Evolutionary conservation across 2,888 invertebrate genomes (phyloP).

Genomic region (Lissocephala sabroskyi): DNA sequence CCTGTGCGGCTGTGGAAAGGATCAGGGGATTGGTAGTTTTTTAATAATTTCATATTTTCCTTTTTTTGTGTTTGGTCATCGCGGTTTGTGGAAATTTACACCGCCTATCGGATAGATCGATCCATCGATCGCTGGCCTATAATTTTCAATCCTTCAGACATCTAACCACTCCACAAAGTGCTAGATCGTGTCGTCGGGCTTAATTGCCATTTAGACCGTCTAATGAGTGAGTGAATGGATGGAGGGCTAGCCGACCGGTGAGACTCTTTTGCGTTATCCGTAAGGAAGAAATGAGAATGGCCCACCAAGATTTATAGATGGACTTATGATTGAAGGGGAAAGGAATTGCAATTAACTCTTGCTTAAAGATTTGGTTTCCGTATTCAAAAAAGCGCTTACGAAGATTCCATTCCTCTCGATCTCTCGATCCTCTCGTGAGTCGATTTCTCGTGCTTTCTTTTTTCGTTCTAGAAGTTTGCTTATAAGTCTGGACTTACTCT

Average conservation of each 20-base stretch:
- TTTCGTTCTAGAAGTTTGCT: too few species aligned
- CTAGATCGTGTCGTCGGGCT: slow-evolving; percentile 46
- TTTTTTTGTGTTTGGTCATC: slow-evolving; percentile 60
- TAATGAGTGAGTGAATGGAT: slow-evolving; percentile 29
- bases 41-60: slow-evolving; percentile 63
- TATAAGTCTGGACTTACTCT: too few species aligned
- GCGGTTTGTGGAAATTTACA: slow-evolving; percentile 57
- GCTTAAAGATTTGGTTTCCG: too few species aligned
- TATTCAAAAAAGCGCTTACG: too few species aligned
- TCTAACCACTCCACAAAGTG: slow-evolving; percentile 29
- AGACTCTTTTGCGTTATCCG: too few species aligned
- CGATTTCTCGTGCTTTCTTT: too few species aligned
- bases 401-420: too few species aligned
- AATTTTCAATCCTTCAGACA: neutral
- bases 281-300: too few species aligned
- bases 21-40: slow-evolving; percentile 24
- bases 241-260: neutral
- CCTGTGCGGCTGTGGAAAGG: slow-evolving; percentile 14
- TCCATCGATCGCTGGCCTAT: slow-evolving; percentile 7
- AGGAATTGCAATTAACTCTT: too few species aligned
- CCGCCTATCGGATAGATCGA: slow-evolving; percentile 34
- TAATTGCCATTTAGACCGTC: slow-evolving; percentile 48
- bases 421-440: too few species aligned
- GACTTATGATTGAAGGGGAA: too few species aligned
- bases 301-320: too few species aligned